These are phyloP conservation scores for Dromaius novaehollandiae DNA, from an alignment of 2,113 vertebrate species.

Conservation along the genomic window DNA sequence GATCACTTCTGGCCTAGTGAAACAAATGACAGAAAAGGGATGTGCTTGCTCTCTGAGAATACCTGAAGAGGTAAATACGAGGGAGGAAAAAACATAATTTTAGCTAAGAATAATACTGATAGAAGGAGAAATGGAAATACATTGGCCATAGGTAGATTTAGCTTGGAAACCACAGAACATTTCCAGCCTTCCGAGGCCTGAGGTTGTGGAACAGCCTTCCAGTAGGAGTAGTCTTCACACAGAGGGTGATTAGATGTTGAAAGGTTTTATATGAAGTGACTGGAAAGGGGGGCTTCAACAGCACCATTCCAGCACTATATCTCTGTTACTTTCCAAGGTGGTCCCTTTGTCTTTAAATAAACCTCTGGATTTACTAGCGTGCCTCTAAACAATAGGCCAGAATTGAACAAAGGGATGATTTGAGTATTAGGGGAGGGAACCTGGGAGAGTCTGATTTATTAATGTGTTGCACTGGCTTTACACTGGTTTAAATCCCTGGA, in stretches of 20 bases:
- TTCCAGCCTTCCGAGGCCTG: neutral
- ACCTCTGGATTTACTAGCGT: neutral
- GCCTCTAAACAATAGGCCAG: neutral
- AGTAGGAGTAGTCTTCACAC: rapidly evolving
- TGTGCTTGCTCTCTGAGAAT: neutral
- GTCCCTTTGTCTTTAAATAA: neutral
- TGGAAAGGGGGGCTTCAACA: neutral
- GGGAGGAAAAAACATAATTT: neutral
- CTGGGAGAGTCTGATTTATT: neutral
- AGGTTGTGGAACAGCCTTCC: neutral
- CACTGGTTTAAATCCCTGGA: neutral
- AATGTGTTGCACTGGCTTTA: neutral
- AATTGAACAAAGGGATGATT: neutral
- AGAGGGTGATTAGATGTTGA: neutral
- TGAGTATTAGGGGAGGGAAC: neutral
- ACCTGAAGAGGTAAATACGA: neutral
- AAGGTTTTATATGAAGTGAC: neutral
- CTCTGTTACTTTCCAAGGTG: neutral
- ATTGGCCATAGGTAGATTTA: neutral
- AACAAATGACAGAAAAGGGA: neutral
- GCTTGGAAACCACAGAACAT: neutral
- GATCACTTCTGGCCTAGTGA: neutral
- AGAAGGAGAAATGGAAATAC: neutral
- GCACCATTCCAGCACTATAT: neutral
- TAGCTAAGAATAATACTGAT: neutral